Base-by-base conservation (phyloP, 2,113 vertebrate species). In the Lepus timidus region DNA sequence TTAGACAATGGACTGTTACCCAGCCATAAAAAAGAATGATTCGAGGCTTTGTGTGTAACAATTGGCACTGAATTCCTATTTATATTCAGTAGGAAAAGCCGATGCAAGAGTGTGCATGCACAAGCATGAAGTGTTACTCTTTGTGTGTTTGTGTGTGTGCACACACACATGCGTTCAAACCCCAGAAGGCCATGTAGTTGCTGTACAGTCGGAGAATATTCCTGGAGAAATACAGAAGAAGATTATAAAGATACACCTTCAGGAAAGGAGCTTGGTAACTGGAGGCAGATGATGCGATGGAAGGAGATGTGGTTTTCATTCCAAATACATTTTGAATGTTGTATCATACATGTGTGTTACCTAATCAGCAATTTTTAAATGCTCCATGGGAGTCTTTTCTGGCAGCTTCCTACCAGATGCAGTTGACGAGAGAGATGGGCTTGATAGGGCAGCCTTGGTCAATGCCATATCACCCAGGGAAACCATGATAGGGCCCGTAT, bases 271-370 rank as follows among this genome's bases (percentile, higher is more conserved):
- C 33, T 85, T 86, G 16, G 58, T 83, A 70, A 31, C 68, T 85
- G 27, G 11, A 62, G 51, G 3, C 52, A 82, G 44, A 58, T 19
- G 19, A 19, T 14, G 17, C 19, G 55, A 14, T 58, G 76, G 6
- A 25, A 7, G 3, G 44, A 89, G 33, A 31, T 6, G 6, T 61
- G 16, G 51, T 93, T 91, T 93, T 83, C 31, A n/a, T 91, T 89
- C 55, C 80, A n/a, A 93, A 80, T 51, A 36, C 29, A 81, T 91
- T 94, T 86, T 58, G 55, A 91, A 89, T 68, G 94, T 87, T 90
- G 9, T 75, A 14, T 92, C 55, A 85, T 16, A 74, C 71, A 70
- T 74, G 2, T 36, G 36, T 64, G 51, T 81, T 88, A 8, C 17
- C 27, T 23, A 31, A 29, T 93, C 9, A 62, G 51, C 84, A 71